phyloP scores from a whole-genome alignment of 2,113 vertebrate genomes.

The Thamnophis sirtalis region DNA sequence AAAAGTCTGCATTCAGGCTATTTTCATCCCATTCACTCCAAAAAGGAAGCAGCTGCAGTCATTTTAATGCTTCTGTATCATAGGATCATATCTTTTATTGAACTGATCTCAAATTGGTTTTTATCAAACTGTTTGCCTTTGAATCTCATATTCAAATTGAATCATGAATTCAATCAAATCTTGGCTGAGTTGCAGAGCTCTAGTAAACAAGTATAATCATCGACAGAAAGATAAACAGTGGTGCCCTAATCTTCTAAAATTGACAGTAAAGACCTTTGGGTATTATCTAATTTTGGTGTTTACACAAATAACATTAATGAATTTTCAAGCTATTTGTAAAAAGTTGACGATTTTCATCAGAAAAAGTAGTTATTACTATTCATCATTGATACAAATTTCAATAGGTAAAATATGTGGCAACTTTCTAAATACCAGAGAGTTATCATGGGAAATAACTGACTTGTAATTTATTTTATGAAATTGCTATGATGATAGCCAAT shows the following conservation, averaged over 20 bases:
- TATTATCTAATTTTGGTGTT: not conserved
- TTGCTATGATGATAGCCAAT: slow-evolving; percentile 41
- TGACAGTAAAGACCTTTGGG: not conserved
- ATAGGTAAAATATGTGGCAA: slow-evolving; percentile 26
- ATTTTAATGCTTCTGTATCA: not conserved
- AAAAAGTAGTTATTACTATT: not conserved
- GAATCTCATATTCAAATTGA: not conserved
- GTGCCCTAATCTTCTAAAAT: not conserved
- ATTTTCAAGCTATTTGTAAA: not conserved
- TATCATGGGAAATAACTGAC: slow-evolving; percentile 50
- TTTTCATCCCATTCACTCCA: not conserved
- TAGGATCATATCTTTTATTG: not conserved
- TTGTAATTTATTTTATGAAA: slow-evolving; percentile 51
- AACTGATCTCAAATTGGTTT: not conserved
- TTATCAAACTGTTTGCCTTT: not conserved
- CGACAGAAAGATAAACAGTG: not conserved
- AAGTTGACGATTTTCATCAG: fast-evolving
- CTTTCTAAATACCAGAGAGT: slow-evolving; percentile 39
- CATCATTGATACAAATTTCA: not conserved
- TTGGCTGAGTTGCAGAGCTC: not conserved
- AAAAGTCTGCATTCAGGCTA: not conserved
- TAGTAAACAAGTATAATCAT: not conserved
- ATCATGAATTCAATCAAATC: not conserved
- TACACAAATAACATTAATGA: not conserved
- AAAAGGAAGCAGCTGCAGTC: not conserved